phyloP scores from a whole-genome alignment of 2,113 vertebrate genomes.

The Megaceryle maxima region DNA sequence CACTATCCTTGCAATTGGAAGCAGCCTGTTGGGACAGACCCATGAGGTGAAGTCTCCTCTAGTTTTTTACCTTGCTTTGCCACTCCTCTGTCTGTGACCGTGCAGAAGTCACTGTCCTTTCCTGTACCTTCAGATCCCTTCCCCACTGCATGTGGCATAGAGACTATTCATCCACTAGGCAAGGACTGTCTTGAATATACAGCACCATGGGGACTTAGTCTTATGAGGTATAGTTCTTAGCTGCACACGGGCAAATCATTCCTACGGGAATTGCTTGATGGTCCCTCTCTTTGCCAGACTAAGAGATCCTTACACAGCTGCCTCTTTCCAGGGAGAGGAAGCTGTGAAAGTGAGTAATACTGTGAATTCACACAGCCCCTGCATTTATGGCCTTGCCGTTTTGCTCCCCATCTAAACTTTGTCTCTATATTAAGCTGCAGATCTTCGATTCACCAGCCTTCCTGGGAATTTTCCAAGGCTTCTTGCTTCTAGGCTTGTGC shows the following conservation, averaged over 20 bases:
- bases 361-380: neutral
- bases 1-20: neutral
- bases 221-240: neutral
- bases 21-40: neutral
- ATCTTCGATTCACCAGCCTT: neutral
- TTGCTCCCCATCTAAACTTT: neutral
- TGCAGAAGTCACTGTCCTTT: neutral
- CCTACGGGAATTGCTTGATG: neutral
- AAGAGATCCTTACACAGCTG: neutral
- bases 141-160: rapidly evolving
- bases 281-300: neutral
- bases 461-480: neutral
- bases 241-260: neutral
- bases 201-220: neutral
- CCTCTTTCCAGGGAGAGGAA: neutral
- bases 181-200: neutral
- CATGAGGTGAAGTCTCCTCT: neutral
- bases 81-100: neutral
- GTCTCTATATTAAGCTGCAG: neutral
- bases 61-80: neutral
- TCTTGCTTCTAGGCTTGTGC: neutral
- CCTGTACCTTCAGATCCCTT: neutral
- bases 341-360: neutral
- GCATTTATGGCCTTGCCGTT: neutral
- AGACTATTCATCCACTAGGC: neutral